phyloP scores from a whole-genome alignment of 1,140 invertebrate species.

The Drosophila oshimai region DNA sequence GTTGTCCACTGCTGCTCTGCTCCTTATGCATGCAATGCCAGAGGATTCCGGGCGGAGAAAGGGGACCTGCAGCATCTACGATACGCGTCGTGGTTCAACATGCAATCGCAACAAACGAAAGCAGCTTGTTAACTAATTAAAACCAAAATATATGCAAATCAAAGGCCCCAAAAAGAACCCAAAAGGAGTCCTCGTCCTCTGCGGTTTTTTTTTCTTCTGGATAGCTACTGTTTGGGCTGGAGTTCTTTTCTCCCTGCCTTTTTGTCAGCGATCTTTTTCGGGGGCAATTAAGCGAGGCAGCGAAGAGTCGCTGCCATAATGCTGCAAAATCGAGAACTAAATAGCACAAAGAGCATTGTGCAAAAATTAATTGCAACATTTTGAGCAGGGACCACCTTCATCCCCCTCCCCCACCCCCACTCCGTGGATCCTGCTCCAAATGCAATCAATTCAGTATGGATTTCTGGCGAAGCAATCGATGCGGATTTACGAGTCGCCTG shows the following conservation, averaged over 20 bases:
- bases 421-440: slow-evolving; percentile 12
- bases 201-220: neutral
- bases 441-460: slow-evolving; percentile 77
- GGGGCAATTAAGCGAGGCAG: slow-evolving; percentile 59
- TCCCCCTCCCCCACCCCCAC: neutral
- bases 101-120: slow-evolving; percentile 82
- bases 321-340: slow-evolving; percentile 58
- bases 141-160: slow-evolving; percentile 82
- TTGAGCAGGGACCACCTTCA: slow-evolving; percentile 55
- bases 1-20: slow-evolving; percentile 4
- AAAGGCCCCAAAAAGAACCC: slow-evolving; percentile 54
- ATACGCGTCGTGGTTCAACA: slow-evolving; percentile 79
- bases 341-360: slow-evolving; percentile 77
- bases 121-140: slow-evolving; percentile 83
- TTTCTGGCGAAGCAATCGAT: slow-evolving; percentile 63
- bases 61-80: slow-evolving; percentile 67
- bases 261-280: slow-evolving; percentile 25
- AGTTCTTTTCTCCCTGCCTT: neutral
- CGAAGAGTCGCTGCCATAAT: slow-evolving; percentile 57
- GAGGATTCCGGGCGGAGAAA: neutral
- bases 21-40: slow-evolving; percentile 60
- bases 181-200: slow-evolving; percentile 19
- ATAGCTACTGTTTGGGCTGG: slow-evolving; percentile 30
- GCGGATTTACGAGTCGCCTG: slow-evolving; percentile 65
- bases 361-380: slow-evolving; percentile 81